Base-by-base conservation (phyloP, 2,888 invertebrate genomes). In the Ophioninae sp. region DNA sequence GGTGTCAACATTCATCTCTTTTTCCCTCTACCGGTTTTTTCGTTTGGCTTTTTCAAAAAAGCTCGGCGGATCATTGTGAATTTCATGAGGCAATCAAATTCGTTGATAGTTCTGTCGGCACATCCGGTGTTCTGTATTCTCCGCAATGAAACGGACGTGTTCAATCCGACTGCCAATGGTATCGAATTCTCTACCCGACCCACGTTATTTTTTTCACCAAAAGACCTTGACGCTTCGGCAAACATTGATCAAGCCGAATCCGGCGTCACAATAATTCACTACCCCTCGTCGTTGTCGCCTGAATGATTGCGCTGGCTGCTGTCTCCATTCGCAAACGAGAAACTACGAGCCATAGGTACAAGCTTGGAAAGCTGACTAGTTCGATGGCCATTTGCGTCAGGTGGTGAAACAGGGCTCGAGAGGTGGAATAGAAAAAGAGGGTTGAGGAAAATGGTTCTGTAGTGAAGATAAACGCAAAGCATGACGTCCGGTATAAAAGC, bases 241-340 rank as follows among this genome's bases (percentile, higher is more conserved):
- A 56, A 64, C 61, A 68, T 77, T 69, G 68, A 77, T 69, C 77
- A 68, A 20, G 41, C 41, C 20, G 73, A 67, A 58, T 59, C 59
- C 69, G 71, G 10, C 51, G 80, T 81, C 59, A 69, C 73, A 76
- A 51, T 84, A 39, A 79, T 76, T 76, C 78, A 75, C 67, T 73
- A 68, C 41, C 59, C 59, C 39, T 6, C 44, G 67, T 79, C 73
- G 68, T 67, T 37, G 79, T 51, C 30, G 75, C 61, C 41, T 39
- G 79, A 79, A 67, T 59, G 72, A 79, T 76, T 81, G 20, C 30
- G 75, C 39, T 68, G 44, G 58, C 71, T 56, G 65, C 44, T 68
- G 51, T 72, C 61, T 69, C 64, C 17, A 75, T 72, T 23, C 79
- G 81, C 44, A 67, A 81, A 79, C 73, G 64, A 67, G 73, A 64